A percentile compares a stretch with the other conserved stretches of the same genome.
These are phyloP conservation scores for Mactromeris polynyma DNA, from an alignment of 2,888 invertebrate genomes.

Conservation along the genomic window DNA sequence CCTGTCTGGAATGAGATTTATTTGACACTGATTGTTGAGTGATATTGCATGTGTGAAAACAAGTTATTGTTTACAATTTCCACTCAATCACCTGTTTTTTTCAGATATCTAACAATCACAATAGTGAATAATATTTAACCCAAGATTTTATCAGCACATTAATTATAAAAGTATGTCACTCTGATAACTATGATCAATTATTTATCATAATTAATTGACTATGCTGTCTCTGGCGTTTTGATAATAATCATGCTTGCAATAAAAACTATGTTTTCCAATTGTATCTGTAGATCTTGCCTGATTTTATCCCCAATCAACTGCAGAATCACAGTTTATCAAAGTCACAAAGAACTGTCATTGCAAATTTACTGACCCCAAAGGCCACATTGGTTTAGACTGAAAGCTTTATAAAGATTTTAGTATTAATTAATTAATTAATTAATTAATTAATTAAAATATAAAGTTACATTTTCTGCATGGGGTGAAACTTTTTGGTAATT, in stretches of 20 bases:
- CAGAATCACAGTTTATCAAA: no score
- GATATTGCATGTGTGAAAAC: neutral
- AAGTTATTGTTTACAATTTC: constrained; percentile 5
- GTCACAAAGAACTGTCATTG: no score
- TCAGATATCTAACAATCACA: neutral
- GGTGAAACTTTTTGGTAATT: no score
- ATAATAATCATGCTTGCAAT: neutral
- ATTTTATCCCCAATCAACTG: neutral
- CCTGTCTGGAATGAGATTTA: no score
- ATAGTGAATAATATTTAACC: neutral
- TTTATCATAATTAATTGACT: neutral
- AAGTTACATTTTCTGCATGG: no score
- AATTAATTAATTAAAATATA: no score
- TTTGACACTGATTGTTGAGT: neutral
- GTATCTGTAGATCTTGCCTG: neutral
- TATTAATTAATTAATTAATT: no score
- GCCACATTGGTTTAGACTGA: no score
- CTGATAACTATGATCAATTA: neutral
- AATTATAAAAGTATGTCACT: neutral
- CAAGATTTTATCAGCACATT: neutral
- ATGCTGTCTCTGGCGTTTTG: neutral
- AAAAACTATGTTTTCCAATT: neutral
- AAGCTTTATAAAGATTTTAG: no score
- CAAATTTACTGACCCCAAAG: no score
- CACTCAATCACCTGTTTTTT: neutral